phyloP scores from a whole-genome alignment of 1,140 invertebrate species.

The Helicorthomorpha holstii region DNA sequence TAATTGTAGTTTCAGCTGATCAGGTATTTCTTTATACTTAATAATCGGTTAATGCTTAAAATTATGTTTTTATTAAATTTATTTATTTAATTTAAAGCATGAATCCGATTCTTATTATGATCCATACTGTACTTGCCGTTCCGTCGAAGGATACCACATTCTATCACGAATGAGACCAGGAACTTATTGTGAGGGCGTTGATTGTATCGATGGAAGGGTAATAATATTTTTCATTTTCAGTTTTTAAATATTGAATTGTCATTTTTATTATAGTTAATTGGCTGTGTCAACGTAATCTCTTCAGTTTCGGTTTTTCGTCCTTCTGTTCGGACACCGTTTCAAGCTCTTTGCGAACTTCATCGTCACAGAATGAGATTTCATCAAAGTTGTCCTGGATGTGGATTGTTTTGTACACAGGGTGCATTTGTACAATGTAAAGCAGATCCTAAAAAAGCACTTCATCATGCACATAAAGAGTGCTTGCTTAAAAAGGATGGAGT shows the following conservation, averaged over 20 bases:
- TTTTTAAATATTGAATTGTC: not conserved
- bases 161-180: not conserved
- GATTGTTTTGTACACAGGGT: constrained; percentile 73
- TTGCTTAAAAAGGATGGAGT: constrained; percentile 37
- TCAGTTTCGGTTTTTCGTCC: constrained; percentile 46
- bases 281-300: constrained; percentile 56
- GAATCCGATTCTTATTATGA: not conserved
- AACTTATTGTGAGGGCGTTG: not conserved
- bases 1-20: not conserved
- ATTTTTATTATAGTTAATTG: constrained; percentile 32
- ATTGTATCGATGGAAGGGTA: not conserved
- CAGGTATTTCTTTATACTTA: not conserved
- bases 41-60: not conserved
- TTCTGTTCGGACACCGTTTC: constrained; percentile 59
- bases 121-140: not conserved
- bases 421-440: constrained; percentile 48
- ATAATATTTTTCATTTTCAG: not conserved
- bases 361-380: constrained; percentile 53
- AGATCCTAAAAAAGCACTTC: constrained; percentile 24
- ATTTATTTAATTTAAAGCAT: not conserved
- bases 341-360: constrained; percentile 67
- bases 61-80: not conserved
- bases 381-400: constrained; percentile 79
- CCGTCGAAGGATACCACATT: not conserved
- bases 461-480: constrained; percentile 55